Evolutionary conservation across 2,797 vertebrate species (phyloP), one percentile per base, ranked within the genome.

Genomic region (Pempheris klunzingeri): DNA sequence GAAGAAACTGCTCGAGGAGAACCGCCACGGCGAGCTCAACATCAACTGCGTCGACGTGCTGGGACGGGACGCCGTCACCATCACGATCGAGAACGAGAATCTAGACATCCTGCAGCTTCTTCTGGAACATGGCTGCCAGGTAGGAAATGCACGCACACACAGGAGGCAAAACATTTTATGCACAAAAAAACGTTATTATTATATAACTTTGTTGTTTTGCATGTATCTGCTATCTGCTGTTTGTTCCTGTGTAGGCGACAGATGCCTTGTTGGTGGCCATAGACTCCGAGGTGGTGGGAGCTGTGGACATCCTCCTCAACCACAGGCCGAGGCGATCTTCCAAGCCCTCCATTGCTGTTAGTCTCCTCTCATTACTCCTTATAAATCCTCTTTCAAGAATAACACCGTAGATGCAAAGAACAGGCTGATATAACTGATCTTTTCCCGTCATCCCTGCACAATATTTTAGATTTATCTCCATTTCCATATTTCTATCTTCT

Each of bases 261-360:
- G 98, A 99, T 92, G 98, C 98, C 47, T 94, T 99, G 91, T 87
- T 99, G 94, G 97, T 99, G 87, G 98, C 98, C 74, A 97, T 99
- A 87, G 97, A 98, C 94, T 98, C 97, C 0, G 98, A 98, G 92
- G 97, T 99, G 90, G 98, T 99, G 75, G 98, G 97, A 94, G 97
- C 98, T 58, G 98, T 99, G 86, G 98, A 99, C 91, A 99, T 99
- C 90, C 96, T 99, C 32, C 96, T 99, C 85, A 99, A 99, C 92
- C 97, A 99, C 92, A 95, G 96, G 75, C 97, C 98, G 53, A 97
- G 97, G 92, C 92, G 96, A 87, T 95, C 98, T 57, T 97, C 97
- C 84, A 98, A 98, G 90, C 97, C 98, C 78, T 98, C 97, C 55
- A 97, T 99, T 73, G 97, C 97, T 88, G 98, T 99, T 76, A 95